These are phyloP conservation scores for Morinoia aosen DNA, from an alignment of 2,888 invertebrate genomes.

Conservation along the genomic window DNA sequence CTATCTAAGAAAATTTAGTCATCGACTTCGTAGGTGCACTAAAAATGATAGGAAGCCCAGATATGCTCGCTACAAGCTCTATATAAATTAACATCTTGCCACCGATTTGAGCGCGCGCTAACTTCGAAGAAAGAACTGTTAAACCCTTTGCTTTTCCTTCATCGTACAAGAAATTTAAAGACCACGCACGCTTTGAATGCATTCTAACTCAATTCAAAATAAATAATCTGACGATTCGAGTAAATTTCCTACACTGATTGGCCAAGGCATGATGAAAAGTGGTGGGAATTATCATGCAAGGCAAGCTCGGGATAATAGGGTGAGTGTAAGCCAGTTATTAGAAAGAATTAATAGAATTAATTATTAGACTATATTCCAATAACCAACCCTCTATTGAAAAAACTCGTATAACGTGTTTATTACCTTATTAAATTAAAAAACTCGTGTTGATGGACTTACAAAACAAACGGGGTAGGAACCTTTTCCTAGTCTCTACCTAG, in stretches of 20 bases:
- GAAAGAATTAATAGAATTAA: background rate
- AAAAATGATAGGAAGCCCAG: background rate
- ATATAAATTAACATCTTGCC: background rate
- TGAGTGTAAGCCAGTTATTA: background rate
- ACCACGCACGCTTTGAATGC: background rate
- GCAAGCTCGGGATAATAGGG: background rate
- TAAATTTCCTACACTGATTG: background rate
- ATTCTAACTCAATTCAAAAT: background rate
- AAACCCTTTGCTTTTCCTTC: background rate
- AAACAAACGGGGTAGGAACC: background rate
- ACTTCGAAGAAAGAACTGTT: background rate
- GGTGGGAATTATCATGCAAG: background rate
- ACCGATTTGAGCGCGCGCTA: too few relatives aligned
- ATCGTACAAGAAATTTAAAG: background rate
- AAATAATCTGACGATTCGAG: background rate
- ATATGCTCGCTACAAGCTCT: background rate
- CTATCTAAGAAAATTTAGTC: background rate
- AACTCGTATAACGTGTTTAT: background rate
- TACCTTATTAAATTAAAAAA: background rate
- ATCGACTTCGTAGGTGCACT: background rate
- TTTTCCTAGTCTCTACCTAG: too few relatives aligned
- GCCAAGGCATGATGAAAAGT: background rate
- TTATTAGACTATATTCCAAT: background rate
- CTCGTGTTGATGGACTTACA: background rate
- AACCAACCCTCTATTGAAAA: background rate